Base-by-base conservation (phyloP, 2,113 vertebrate species). In the Lepisosteus oculatus region DNA sequence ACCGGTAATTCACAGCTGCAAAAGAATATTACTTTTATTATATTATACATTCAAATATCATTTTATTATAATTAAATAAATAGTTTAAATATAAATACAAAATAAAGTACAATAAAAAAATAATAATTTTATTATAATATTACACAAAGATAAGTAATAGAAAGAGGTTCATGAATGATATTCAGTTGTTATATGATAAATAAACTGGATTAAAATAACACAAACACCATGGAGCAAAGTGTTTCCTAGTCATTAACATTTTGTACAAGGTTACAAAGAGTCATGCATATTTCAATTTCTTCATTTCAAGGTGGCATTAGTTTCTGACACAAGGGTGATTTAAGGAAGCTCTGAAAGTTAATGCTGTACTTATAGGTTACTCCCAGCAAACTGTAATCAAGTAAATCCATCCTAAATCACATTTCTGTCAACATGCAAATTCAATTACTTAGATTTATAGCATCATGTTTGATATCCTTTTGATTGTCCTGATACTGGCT, bases 201-300 rank as follows among this genome's bases (percentile, higher is more conserved):
- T 14, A n/a, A 67, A 74, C 73, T 78, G 64, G 76, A 74, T 74
- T 56, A 70, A 74, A 68, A 55, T 74, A 69, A 7, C 75, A 69
- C 64, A 70, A 78, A 80, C 83, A 65, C 61, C 42, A 65, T 69
- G 65, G 62, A 77, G 74, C 72, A 76, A 76, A 77, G 69, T 79
- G 72, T 65, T 44, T 76, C 70, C 74, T 29, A 83, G 72, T 80
- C 77, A 80, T 86, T 82, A 78, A 67, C 78, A 78, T 81, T 67
- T 69, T 29, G 43, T 56, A 17, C 74, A 78, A 77, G 82, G 80
- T 79, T 76, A 69, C 65, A 55, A 62, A 41, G 65, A 75, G 14
- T 29, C 43, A 73, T 79, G 78, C 75, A 78, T 87, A 85, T 85
- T 88, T 87, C 79, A 87, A 69, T 71, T 73, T 76, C 61, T 75